Evolutionary conservation across 2,888 invertebrate species (phyloP).

Genomic region (Plagiodera versicolora): DNA sequence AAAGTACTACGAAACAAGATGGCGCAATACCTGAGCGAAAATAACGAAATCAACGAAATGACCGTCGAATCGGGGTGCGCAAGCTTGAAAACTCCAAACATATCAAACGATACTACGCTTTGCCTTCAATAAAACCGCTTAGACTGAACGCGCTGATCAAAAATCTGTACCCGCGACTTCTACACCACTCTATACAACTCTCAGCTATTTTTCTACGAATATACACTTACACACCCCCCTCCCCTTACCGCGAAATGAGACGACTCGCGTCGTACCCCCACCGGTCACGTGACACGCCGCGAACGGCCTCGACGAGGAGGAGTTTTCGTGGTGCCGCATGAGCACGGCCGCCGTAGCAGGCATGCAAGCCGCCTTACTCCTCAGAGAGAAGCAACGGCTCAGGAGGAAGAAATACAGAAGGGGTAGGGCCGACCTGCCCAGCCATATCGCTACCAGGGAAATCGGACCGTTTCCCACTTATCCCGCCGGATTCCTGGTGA

Average conservation of each 20-base stretch:
- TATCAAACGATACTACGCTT: constrained; percentile 30
- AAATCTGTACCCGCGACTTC: constrained; percentile 16
- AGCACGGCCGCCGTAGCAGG: constrained; percentile 63
- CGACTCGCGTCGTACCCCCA: neutral
- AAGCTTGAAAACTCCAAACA: constrained; percentile 25
- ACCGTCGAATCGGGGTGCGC: constrained; percentile 41
- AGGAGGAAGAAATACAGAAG: constrained; percentile 75
- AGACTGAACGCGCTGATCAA: constrained; percentile 8
- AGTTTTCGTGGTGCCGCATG: constrained; percentile 48
- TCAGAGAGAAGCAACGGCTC: constrained; percentile 87
- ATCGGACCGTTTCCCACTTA: constrained; percentile 87
- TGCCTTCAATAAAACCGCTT: constrained; percentile 21
- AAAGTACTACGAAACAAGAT: neutral
- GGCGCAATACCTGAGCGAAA: neutral
- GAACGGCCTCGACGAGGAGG: no score
- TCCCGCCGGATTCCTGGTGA: constrained; percentile 65
- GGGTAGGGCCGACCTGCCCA: constrained; percentile 79
- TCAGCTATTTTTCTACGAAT: constrained; percentile 27
- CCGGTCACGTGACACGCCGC: no score
- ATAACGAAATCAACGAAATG: no score
- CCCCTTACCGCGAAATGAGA: no score
- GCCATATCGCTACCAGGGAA: constrained; percentile 84
- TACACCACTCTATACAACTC: constrained; percentile 16
- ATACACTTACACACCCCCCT: constrained; percentile 7
- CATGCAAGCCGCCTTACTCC: constrained; percentile 92